Conservation (phyloP, 2,113 vertebrate species). For the Micronisus gabar region DNA sequence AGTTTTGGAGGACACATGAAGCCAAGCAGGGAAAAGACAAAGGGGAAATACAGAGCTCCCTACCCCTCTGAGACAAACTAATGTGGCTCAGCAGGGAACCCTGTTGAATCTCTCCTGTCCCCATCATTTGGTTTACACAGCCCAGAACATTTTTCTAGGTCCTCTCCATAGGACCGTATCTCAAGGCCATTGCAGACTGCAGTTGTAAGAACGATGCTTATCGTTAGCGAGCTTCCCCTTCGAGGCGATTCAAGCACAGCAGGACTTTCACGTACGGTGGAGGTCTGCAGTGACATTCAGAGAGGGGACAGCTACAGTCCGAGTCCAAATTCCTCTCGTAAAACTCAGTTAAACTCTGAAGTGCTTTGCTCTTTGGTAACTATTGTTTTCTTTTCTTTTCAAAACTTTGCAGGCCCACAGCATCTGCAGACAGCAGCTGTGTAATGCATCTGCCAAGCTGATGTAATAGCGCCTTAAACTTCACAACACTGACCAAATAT, state of each 20-base stretch:
- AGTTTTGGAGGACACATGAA: neutral
- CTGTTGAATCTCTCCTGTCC: neutral
- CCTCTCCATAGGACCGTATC: fast-evolving
- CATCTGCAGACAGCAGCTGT: slow-evolving; percentile 5
- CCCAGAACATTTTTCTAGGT: neutral
- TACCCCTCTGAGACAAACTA: neutral
- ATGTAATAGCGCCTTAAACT: neutral
- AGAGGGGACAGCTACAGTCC: neutral
- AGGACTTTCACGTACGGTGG: fast-evolving
- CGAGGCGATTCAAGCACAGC: fast-evolving
- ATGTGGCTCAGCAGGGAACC: neutral
- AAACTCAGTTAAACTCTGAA: neutral
- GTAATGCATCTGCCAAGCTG: neutral
- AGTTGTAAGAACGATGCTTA: neutral
- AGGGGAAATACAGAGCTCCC: neutral
- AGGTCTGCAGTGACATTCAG: neutral
- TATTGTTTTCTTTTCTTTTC: neutral
- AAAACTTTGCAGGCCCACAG: neutral
- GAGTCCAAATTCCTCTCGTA: neutral
- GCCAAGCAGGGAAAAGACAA: neutral
- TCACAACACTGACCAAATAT: neutral
- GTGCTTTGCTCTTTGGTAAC: neutral
- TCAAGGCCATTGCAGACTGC: no score
- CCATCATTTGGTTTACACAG: neutral
- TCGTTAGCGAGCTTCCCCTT: fast-evolving